Percentiles rank a stretch among this genome's conserved stretches.
These are phyloP conservation scores for Cistogaster globosa DNA, from an alignment of 2,888 invertebrate genomes.

Conservation along the genomic window DNA sequence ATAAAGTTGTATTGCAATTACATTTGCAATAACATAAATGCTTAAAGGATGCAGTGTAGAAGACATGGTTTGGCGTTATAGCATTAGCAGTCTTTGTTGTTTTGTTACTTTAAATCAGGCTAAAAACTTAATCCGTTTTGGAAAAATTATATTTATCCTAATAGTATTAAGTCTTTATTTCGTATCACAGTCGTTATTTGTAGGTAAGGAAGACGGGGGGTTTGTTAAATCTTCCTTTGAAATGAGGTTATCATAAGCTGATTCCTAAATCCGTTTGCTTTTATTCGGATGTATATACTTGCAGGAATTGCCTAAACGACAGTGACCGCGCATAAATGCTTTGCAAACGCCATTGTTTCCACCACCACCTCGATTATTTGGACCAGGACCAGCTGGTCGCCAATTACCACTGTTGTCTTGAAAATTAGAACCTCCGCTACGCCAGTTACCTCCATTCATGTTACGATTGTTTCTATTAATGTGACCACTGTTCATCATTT, in stretches of 20 bases:
- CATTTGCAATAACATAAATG: neutral
- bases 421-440: conserved; percentile 80
- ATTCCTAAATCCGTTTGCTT: conserved; percentile 79
- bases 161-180: conserved; percentile 60
- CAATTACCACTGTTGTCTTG: conserved; percentile 83
- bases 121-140: conserved; percentile 49
- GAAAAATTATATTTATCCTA: conserved; percentile 37
- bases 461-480: conserved; percentile 76
- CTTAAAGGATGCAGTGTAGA: neutral
- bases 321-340: conserved; percentile 91
- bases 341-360: conserved; percentile 86
- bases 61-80: conserved; percentile 22
- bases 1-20: neutral
- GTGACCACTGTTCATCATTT: conserved; percentile 79
- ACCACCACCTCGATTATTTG: conserved; percentile 80
- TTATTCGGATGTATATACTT: conserved; percentile 89
- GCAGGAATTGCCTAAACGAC: conserved; percentile 92
- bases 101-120: conserved; percentile 53
- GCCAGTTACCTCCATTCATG: conserved; percentile 79
- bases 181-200: conserved; percentile 73
- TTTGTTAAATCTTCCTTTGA: conserved; percentile 76
- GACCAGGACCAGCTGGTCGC: conserved; percentile 84
- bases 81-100: conserved; percentile 59
- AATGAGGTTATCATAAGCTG: conserved; percentile 77
- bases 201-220: conserved; percentile 72